Evolutionary conservation across 2,888 invertebrate species (phyloP).

Genomic region (Cheilosia variabilis): DNA sequence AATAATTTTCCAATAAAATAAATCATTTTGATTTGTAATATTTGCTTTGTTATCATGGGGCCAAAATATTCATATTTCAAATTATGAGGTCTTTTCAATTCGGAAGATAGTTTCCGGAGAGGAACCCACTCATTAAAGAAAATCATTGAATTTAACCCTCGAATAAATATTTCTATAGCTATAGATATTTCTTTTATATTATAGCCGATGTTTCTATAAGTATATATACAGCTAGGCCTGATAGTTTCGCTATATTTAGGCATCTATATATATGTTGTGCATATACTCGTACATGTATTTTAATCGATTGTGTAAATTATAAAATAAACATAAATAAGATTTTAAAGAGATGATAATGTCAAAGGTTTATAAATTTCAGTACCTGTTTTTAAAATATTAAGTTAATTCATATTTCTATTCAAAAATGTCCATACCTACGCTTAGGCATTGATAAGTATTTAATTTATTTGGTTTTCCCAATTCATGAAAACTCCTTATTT

Average conservation of each 20-base stretch:
- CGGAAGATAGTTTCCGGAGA: constrained; percentile 64
- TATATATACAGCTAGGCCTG: not conserved
- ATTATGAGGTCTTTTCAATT: constrained; percentile 61
- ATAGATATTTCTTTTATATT: constrained; percentile 3
- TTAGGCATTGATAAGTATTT: too few relatives aligned
- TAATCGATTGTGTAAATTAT: too few relatives aligned
- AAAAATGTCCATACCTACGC: too few relatives aligned
- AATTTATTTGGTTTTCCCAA: too few relatives aligned
- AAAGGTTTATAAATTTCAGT: too few relatives aligned
- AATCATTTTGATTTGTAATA: constrained; percentile 65
- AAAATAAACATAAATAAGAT: too few relatives aligned
- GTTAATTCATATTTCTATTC: too few relatives aligned
- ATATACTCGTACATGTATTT: too few relatives aligned
- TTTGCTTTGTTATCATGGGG: constrained; percentile 56
- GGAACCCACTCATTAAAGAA: constrained; percentile 66
- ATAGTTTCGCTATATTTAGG: not conserved
- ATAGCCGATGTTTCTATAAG: not conserved
- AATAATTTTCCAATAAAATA: constrained; percentile 74
- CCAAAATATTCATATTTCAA: constrained; percentile 46
- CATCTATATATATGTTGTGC: not conserved
- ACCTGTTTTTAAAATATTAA: too few relatives aligned
- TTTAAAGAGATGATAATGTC: too few relatives aligned
- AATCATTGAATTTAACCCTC: constrained; percentile 62
- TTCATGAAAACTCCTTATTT: too few relatives aligned
- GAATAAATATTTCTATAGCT: not conserved